Conservation (phyloP, 2,888 invertebrate species). For the Entomobrya multifasciata region DNA sequence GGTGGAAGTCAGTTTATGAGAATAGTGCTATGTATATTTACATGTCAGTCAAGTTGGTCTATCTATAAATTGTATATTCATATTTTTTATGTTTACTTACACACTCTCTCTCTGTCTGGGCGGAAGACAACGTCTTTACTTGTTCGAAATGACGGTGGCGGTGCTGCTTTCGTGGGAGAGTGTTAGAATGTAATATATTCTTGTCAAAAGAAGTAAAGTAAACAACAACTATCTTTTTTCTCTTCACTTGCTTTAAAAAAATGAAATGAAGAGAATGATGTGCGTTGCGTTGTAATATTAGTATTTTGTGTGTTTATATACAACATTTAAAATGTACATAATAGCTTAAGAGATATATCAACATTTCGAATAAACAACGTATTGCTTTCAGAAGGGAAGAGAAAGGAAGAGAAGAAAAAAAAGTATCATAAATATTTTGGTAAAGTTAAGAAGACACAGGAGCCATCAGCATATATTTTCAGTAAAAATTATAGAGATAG, state of each 20-base stretch:
- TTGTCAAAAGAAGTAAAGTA: constrained; percentile 48
- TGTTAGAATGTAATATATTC: constrained; percentile 48
- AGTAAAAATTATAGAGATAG: not conserved
- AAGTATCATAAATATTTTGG: constrained; percentile 42
- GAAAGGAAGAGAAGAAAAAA: not conserved
- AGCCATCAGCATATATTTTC: not conserved
- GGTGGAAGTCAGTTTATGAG: not conserved
- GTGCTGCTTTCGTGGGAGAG: not conserved
- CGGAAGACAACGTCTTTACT: not conserved
- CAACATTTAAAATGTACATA: not conserved
- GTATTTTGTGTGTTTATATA: no score
- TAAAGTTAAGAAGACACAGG: constrained; percentile 32
- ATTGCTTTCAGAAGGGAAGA: not conserved
- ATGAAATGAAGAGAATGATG: not conserved
- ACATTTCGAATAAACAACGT: not conserved
- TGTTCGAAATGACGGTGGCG: not conserved
- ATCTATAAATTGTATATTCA: no score
- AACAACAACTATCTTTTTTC: constrained; percentile 11
- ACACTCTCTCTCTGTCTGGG: not conserved
- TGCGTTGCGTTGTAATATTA: not conserved
- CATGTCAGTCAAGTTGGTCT: constrained; percentile 30
- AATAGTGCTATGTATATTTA: not conserved
- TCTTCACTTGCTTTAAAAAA: not conserved
- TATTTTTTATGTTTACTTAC: constrained; percentile 15
- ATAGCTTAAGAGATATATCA: not conserved